These are phyloP conservation scores for Aphidius ervi DNA, from an alignment of 1,140 invertebrate species.

Conservation along the genomic window DNA sequence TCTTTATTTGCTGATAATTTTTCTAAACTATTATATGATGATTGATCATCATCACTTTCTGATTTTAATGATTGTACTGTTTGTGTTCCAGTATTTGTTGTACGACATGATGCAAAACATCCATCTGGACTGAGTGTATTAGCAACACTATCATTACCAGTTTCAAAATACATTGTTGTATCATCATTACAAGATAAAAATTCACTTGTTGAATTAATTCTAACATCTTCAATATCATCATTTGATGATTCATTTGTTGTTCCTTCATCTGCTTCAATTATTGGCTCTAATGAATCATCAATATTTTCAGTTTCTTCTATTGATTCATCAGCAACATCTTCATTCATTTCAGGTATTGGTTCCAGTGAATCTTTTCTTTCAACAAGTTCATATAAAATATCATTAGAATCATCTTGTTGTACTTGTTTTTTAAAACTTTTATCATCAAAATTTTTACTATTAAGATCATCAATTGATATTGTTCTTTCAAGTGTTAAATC, in stretches of 20 bases:
- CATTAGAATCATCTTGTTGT: too few relatives aligned
- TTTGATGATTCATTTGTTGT: background rate
- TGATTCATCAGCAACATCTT: background rate
- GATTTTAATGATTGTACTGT: too few relatives aligned
- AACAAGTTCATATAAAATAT: too few relatives aligned
- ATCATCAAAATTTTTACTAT: too few relatives aligned
- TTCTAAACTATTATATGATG: background rate
- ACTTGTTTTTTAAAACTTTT: too few relatives aligned
- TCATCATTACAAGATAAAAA: constrained; percentile 19
- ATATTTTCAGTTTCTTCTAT: background rate
- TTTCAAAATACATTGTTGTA: constrained; percentile 6
- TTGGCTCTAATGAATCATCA: background rate
- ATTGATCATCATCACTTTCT: background rate
- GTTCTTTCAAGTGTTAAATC: background rate
- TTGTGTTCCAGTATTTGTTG: too few relatives aligned
- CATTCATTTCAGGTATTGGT: background rate
- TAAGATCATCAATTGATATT: background rate
- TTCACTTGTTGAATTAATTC: constrained; percentile 2
- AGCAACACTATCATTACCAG: background rate
- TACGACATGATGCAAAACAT: too few relatives aligned
- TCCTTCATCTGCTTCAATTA: background rate
- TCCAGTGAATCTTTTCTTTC: too few relatives aligned
- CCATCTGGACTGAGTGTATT: background rate
- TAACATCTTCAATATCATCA: background rate
- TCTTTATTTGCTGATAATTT: constrained; percentile 12